Percentiles rank a stretch among this genome's conserved stretches.
These are phyloP conservation scores for Desmophyllum pertusum DNA, from an alignment of 92 coral and sea anemone genomes.

Conservation along the genomic window DNA sequence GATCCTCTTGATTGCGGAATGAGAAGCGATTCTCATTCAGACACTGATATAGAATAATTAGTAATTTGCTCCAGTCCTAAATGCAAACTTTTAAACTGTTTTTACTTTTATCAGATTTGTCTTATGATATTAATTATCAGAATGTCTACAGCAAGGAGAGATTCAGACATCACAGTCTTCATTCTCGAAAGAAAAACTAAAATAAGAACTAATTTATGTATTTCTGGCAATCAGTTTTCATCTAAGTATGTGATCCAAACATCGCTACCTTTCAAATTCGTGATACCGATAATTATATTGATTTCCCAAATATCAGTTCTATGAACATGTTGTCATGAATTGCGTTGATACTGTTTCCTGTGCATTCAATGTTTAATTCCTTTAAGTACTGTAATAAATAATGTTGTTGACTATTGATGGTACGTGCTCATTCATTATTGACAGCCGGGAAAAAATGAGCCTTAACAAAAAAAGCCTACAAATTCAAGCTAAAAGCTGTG, in stretches of 20 bases:
- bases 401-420: not conserved
- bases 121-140: no score
- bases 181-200: no score
- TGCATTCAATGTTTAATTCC: not conserved
- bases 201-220: no score
- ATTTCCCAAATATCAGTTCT: constrained; percentile 3
- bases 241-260: constrained; percentile 14
- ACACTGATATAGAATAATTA: not conserved
- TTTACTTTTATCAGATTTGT: no score
- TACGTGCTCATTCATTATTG: constrained; percentile 4
- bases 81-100: no score
- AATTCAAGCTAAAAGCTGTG: constrained; percentile 1
- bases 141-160: no score
- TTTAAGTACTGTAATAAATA: no score
- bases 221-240: no score
- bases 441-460: constrained; percentile 12
- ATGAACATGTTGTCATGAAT: constrained; percentile 1
- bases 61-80: no score
- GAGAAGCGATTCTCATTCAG: no score
- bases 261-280: not conserved
- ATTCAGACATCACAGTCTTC: no score
- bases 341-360: not conserved
- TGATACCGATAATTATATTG: constrained; percentile 14
- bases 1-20: no score
- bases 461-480: constrained; percentile 25